Conservation (phyloP, 2,888 invertebrate species). For the Myopa tessellatipennis region DNA sequence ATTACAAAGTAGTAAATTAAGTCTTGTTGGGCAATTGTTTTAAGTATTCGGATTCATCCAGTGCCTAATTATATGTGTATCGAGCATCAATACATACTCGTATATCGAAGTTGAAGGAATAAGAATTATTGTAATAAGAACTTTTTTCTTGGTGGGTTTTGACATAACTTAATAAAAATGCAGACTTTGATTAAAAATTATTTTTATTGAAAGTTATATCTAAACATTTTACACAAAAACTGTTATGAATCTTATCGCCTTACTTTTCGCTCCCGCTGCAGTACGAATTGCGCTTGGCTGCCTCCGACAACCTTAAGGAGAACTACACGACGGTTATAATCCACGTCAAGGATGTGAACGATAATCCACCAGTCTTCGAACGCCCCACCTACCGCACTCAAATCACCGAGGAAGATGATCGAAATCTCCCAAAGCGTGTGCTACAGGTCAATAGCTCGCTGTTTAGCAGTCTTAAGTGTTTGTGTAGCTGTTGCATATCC, state of each 20-base stretch:
- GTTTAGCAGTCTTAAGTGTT: neutral
- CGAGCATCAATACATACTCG: no score
- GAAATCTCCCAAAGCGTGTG: slow-evolving; percentile 92
- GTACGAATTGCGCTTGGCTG: slow-evolving; percentile 94
- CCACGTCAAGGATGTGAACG: slow-evolving; percentile 97
- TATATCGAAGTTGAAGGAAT: no score
- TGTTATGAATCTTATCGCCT: neutral
- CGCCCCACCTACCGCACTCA: slow-evolving; percentile 93
- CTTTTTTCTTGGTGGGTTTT: no score
- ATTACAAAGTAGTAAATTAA: no score
- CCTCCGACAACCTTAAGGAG: slow-evolving; percentile 96
- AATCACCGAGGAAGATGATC: slow-evolving; percentile 95
- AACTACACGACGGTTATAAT: slow-evolving; percentile 97
- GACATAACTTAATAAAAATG: no score
- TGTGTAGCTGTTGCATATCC: neutral
- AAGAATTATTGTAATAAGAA: no score
- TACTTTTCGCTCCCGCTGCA: slow-evolving; percentile 64
- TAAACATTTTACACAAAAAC: no score
- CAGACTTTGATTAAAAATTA: no score
- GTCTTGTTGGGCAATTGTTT: no score
- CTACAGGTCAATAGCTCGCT: slow-evolving; percentile 75
- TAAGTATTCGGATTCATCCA: no score
- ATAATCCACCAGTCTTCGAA: slow-evolving; percentile 97
- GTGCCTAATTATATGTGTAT: no score
- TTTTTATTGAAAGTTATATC: no score